phyloP scores from a whole-genome alignment of 2,888 invertebrate species.

The Celastrina argiolus region DNA sequence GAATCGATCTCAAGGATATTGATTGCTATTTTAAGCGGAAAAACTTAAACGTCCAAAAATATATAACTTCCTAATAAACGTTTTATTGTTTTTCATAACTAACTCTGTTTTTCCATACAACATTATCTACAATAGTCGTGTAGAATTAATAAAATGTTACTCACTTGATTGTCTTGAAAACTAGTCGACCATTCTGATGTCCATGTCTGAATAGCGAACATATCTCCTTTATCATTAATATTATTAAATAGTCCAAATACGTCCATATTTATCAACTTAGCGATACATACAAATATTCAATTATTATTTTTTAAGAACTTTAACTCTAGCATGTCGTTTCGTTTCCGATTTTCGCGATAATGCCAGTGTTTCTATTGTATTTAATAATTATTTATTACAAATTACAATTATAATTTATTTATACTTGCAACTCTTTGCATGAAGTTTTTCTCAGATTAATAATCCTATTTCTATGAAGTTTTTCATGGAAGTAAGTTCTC shows the following conservation, averaged over 20 bases:
- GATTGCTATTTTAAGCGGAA: slow-evolving; percentile 33
- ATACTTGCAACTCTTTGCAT: no score
- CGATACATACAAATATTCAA: not conserved
- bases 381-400: no score
- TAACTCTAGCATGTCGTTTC: not conserved
- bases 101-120: slow-evolving; percentile 24
- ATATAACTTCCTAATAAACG: not conserved
- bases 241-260: slow-evolving; percentile 66
- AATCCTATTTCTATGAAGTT: no score
- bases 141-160: slow-evolving; percentile 41
- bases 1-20: slow-evolving; percentile 37
- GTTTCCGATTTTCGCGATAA: not conserved
- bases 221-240: slow-evolving; percentile 66
- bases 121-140: slow-evolving; percentile 25
- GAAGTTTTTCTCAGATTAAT: no score
- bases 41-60: slow-evolving; percentile 24
- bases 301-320: not conserved
- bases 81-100: not conserved
- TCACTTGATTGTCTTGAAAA: slow-evolving; percentile 72
- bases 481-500: no score
- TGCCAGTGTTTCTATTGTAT: not conserved
- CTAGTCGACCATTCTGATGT: slow-evolving; percentile 68
- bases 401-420: no score
- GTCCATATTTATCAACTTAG: slow-evolving; percentile 54
- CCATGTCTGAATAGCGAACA: slow-evolving; percentile 73